Conservation (phyloP, 2,888 invertebrate genomes). For the Catocala sponsa region DNA sequence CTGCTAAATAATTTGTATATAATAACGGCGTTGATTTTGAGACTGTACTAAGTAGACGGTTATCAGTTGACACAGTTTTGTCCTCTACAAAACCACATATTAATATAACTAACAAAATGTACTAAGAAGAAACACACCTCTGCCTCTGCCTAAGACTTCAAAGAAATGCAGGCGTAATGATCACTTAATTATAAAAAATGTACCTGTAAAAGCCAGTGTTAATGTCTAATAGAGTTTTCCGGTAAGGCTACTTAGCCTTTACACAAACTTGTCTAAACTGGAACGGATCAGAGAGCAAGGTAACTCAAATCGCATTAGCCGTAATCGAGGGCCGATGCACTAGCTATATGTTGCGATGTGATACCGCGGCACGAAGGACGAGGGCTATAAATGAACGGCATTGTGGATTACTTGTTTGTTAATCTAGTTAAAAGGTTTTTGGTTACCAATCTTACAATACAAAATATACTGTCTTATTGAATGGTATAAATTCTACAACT, state of each 20-base stretch:
- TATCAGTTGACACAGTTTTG: too few relatives aligned
- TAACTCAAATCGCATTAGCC: constrained; percentile 78
- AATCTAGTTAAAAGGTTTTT: constrained; percentile 4
- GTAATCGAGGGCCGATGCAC: constrained; percentile 65
- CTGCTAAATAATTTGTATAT: too few relatives aligned
- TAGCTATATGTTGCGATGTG: constrained; percentile 28
- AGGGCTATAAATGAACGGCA: constrained; percentile 13
- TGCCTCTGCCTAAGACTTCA: too few relatives aligned
- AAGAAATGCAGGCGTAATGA: too few relatives aligned
- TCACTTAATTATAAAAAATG: too few relatives aligned
- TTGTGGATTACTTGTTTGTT: not conserved
- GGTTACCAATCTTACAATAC: not conserved
- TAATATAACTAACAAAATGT: too few relatives aligned
- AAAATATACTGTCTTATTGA: not conserved
- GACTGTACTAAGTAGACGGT: too few relatives aligned
- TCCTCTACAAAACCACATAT: too few relatives aligned
- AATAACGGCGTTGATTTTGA: too few relatives aligned
- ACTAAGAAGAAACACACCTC: too few relatives aligned
- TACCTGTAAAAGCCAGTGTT: not conserved
- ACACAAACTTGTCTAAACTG: constrained; percentile 65
- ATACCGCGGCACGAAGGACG: constrained; percentile 29
- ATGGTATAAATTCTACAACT: too few relatives aligned
- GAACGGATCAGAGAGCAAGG: constrained; percentile 68
- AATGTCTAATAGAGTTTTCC: constrained; percentile 21
- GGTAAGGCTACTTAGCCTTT: constrained; percentile 21